These are phyloP conservation scores for Amazona vittata DNA, from an alignment of 2,113 vertebrate species.

Conservation along the genomic window DNA sequence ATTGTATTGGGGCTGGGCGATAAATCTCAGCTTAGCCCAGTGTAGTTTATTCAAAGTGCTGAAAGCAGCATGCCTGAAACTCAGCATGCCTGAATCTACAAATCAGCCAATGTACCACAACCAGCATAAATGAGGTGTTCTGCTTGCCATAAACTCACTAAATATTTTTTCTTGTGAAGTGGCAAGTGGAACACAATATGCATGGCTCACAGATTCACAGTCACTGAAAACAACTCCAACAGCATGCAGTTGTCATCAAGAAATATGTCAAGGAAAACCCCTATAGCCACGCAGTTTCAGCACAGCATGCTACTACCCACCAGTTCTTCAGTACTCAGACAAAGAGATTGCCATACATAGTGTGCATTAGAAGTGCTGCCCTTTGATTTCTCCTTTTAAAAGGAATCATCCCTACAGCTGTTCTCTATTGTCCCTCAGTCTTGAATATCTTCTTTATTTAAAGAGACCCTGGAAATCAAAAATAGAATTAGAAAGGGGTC, in stretches of 20 bases:
- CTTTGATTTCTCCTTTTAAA: slow-evolving; percentile 52
- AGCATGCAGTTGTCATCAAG: slow-evolving; percentile 50
- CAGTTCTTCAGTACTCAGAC: slow-evolving; percentile 29
- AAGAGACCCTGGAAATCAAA: slow-evolving; percentile 9
- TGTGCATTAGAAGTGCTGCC: not conserved
- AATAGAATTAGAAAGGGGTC: slow-evolving; percentile 33
- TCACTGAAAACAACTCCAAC: slow-evolving; percentile 46
- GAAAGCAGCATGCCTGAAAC: not conserved
- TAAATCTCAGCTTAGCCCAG: not conserved
- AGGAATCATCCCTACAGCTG: slow-evolving; percentile 27
- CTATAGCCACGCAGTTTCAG: slow-evolving; percentile 6
- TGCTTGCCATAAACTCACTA: slow-evolving; percentile 37
- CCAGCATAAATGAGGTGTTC: slow-evolving; percentile 25
- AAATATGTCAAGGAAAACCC: slow-evolving; percentile 53
- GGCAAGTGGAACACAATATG: slow-evolving; percentile 36
- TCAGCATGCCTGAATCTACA: not conserved
- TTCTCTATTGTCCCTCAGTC: slow-evolving; percentile 10
- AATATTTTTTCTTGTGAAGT: slow-evolving; percentile 30
- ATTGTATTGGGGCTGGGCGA: not conserved
- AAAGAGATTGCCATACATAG: slow-evolving; percentile 35
- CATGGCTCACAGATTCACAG: slow-evolving; percentile 27
- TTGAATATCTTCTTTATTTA: slow-evolving; percentile 34
- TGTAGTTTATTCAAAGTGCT: not conserved
- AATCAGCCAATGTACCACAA: not conserved
- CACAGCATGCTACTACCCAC: not conserved